Evolutionary conservation across 53 echinoderm and acorn worm genomes (phyloP).

Genomic region (Glandiceps talaboti): DNA sequence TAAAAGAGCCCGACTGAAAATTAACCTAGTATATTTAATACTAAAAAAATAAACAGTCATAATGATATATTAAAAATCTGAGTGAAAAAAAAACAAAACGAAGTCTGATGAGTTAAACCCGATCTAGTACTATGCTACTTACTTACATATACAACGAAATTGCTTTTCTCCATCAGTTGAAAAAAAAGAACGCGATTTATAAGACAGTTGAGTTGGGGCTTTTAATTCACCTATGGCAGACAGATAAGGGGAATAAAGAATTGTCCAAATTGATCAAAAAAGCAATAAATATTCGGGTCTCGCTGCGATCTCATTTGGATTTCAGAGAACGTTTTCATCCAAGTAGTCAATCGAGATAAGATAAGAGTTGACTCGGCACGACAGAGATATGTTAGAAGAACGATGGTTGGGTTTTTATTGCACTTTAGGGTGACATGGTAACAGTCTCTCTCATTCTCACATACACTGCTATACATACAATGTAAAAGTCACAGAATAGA

Average conservation of each 20-base stretch:
- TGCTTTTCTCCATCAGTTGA: too few relatives aligned
- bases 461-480: background rate
- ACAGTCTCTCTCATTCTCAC: background rate
- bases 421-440: background rate
- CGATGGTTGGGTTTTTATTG: background rate
- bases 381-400: background rate
- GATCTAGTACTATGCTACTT: too few relatives aligned
- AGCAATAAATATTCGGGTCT: background rate
- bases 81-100: too few relatives aligned
- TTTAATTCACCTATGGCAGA: background rate
- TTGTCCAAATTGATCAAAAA: background rate
- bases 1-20: background rate
- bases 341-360: background rate
- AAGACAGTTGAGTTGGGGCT: too few relatives aligned
- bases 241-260: background rate
- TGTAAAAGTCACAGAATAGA: background rate
- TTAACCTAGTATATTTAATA: too few relatives aligned
- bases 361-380: background rate
- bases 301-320: background rate
- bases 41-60: too few relatives aligned
- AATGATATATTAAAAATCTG: too few relatives aligned
- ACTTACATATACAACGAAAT: too few relatives aligned
- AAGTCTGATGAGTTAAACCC: too few relatives aligned
- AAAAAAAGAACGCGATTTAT: too few relatives aligned
- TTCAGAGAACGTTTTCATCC: background rate